Conservation (phyloP, 2,888 invertebrate species). For the Ypsolopha sequella region DNA sequence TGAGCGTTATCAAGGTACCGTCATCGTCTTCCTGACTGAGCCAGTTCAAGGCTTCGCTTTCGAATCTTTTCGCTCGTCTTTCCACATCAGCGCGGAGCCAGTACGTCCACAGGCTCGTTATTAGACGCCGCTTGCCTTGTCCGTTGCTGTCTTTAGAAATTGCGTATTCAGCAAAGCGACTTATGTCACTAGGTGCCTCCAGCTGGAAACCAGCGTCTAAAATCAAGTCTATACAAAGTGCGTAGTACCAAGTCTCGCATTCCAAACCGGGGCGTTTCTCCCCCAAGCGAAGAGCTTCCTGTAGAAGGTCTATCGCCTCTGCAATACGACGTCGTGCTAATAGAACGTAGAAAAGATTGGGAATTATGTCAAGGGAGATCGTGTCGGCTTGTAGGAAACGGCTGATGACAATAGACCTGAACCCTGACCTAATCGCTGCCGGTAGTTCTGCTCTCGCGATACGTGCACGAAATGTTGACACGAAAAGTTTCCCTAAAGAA, state of each 20-base stretch:
- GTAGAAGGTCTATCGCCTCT: constrained; percentile 59
- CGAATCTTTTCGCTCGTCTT: constrained; percentile 44
- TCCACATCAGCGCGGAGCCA: constrained; percentile 47
- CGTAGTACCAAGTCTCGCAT: constrained; percentile 66
- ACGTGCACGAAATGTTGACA: constrained; percentile 49
- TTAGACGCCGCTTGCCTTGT: constrained; percentile 35
- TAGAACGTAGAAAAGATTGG: constrained; percentile 52
- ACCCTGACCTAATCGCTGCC: constrained; percentile 44
- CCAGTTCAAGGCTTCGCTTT: constrained; percentile 49
- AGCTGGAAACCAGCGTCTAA: constrained; percentile 69
- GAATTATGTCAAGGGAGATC: constrained; percentile 49
- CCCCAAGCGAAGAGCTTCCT: constrained; percentile 32
- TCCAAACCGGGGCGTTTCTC: constrained; percentile 27
- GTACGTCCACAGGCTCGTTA: constrained; percentile 52
- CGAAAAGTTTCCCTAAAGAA: constrained; percentile 52
- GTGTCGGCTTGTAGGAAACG: constrained; percentile 47
- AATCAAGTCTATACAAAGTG: constrained; percentile 68
- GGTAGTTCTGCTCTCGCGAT: constrained; percentile 38
- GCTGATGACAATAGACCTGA: constrained; percentile 47
- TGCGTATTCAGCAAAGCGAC: constrained; percentile 42
- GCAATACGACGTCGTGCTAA: constrained; percentile 50
- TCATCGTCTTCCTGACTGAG: constrained; percentile 27
- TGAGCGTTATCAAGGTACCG: constrained; percentile 31
- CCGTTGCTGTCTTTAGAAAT: constrained; percentile 31
- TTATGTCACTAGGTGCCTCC: constrained; percentile 55